Base-by-base conservation (phyloP, 1,140 invertebrate species). In the Saxidomus purpurata region DNA sequence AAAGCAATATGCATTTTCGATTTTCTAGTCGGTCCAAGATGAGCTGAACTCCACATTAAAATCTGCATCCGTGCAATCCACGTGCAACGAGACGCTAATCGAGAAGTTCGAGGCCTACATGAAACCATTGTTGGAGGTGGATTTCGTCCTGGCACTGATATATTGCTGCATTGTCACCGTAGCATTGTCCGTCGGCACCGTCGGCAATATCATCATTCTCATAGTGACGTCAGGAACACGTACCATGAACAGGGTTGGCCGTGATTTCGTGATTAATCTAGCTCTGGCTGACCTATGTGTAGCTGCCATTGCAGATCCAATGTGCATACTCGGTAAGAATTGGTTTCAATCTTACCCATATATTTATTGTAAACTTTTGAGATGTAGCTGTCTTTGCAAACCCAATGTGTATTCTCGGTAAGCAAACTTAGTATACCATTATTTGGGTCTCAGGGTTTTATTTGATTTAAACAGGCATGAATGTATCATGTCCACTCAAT, bases 341-440 rank as follows among this genome's bases (percentile, higher is more conserved):
- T n/a, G 34, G 13, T 15, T 13, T n/a, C n/a, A 34, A 28, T n/a
- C n/a, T 67, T 63, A n/a, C 1, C 28, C 43, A 36, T n/a, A 34
- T 63, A 15, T 63, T 63, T 63, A 63, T 9, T 52, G 71, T 76
- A 36, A 76, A 28, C 38, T 25, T 76, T n/a, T n/a, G n/a, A n/a
- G n/a, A n/a, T 84, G 93, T 95, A 0, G 89, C 93, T 15, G 91
- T 83, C 13, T 52, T 95, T 36, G 94, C 94, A 40, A 93, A 95
- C 40, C 94, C 95, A 6, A 92, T 95, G 89, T 95, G 94, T 71
- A 92, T 95, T 34, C 74, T 95, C 17, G 95, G 95, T 95, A 91
- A 90, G 91, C n/a, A n/a, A n/a, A n/a, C n/a, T n/a, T n/a, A n/a
- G n/a, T n/a, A n/a, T n/a, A n/a, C n/a, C n/a, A n/a, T n/a, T n/a